Base-by-base conservation (phyloP, 2,888 invertebrate genomes). In the Brenthis ino region DNA sequence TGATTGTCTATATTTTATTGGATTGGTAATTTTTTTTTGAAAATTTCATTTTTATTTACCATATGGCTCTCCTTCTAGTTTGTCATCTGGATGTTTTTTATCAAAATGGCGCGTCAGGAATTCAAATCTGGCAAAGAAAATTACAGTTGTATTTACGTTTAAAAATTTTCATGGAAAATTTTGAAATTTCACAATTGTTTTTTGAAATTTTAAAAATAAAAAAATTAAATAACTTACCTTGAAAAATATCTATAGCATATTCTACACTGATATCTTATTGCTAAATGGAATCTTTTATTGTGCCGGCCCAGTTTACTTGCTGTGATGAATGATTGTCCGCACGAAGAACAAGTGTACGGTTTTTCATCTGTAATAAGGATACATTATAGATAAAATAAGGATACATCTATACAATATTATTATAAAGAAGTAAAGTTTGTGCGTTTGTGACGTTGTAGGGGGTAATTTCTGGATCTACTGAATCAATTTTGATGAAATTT, bases 61-160 rank as follows among this genome's bases (percentile, higher is more conserved):
- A 53, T 93, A 92, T 0, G 90, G 91, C 53, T 93, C 92, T 0
- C 92, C 92, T 53, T 93, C 92, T 14, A 93, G 65, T 64, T 91
- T 93, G 53, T 92, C 90, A 0, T 89, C 91, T 0, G 85, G 80
- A 43, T 93, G 92, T 60, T 84, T 86, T 48, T 87, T 87, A 67
- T 93, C 92, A 57, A 93, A 93, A 76, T 93, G 92, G 0, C 80
- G 77, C 0, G 88, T 90, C 1, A 93, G 66, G n/a, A 87, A 79
- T 72, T 93, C 92, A 64, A 92, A 91, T 75, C 92, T 91, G 79
- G 48, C 37, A 11, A 43, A 11, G 11, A 43, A 43, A 43, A 43
- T 43, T 8, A 8, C 1, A 43, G 37, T 43, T 43, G 11, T 43
- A 43, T 37, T 37, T 2, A 50, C 57, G 6, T 2, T n/a, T 6